Percentiles rank a stretch among this genome's conserved stretches.
phyloP scores from a whole-genome alignment of 2,113 vertebrate species.

The Connochaetes taurinus region DNA sequence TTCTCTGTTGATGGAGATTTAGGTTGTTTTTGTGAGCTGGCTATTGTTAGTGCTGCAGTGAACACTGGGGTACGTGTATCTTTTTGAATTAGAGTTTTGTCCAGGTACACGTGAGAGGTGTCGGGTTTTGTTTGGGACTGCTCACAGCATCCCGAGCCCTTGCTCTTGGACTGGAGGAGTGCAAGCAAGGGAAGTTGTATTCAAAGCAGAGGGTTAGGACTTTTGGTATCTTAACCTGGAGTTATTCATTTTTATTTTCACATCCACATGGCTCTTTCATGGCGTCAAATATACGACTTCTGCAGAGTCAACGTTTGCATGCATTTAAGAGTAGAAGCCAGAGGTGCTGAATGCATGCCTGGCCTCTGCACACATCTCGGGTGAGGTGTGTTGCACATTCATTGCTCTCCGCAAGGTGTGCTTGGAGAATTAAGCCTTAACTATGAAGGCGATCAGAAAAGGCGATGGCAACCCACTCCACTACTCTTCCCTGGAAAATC shows the following conservation, averaged over 20 bases:
- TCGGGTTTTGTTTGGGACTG: neutral
- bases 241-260: neutral
- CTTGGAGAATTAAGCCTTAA: neutral
- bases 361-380: neutral
- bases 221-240: neutral
- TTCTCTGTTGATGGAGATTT: neutral
- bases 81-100: neutral
- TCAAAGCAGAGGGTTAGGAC: neutral
- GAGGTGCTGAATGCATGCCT: neutral
- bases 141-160: neutral
- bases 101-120: neutral
- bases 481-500: too few species aligned
- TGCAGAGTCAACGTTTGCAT: neutral
- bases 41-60: neutral
- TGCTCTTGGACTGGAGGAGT: neutral
- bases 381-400: neutral
- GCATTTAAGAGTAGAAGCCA: fast-evolving
- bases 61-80: fast-evolving
- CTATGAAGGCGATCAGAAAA: neutral
- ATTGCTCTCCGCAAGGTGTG: neutral
- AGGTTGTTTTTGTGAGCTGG: neutral
- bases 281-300: neutral
- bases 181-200: neutral
- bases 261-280: neutral
- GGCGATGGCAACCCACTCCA: too few species aligned